phyloP scores from a whole-genome alignment of 2,888 invertebrate species.

The Chalcosyrphus nemorum region DNA sequence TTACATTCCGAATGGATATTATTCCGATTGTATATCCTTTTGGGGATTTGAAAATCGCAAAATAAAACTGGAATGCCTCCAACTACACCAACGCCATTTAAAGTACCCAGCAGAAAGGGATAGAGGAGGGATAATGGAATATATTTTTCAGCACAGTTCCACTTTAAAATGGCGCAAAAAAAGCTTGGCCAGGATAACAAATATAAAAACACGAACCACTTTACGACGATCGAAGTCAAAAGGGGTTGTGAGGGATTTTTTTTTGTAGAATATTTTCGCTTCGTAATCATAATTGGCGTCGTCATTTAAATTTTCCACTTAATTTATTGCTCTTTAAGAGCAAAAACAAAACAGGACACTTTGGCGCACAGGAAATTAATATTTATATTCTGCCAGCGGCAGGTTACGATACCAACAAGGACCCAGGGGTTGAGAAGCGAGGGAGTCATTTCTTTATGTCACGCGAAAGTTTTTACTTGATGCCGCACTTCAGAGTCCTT shows the following conservation, averaged over 20 bases:
- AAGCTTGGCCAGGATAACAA: background rate
- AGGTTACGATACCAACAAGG: background rate
- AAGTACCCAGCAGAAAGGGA: background rate
- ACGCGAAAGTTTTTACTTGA: constrained; percentile 66
- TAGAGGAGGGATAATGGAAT: constrained; percentile 3
- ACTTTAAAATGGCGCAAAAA: constrained; percentile 17
- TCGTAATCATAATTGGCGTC: constrained; percentile 70
- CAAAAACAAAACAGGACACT: constrained; percentile 59
- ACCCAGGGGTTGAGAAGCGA: background rate
- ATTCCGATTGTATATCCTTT: constrained; percentile 53
- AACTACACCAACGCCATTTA: background rate
- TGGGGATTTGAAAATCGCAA: constrained; percentile 55
- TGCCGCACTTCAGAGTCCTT: constrained; percentile 37
- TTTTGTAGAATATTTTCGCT: constrained; percentile 22
- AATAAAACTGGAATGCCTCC: background rate
- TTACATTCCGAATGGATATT: constrained; percentile 52
- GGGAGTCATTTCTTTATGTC: constrained; percentile 63
- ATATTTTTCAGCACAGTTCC: constrained; percentile 11
- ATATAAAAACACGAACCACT: background rate
- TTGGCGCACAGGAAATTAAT: constrained; percentile 70
- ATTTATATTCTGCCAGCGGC: constrained; percentile 62
- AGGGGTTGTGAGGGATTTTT: constrained; percentile 43
- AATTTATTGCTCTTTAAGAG: constrained; percentile 72
- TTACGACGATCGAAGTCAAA: constrained; percentile 19
- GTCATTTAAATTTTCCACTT: constrained; percentile 72